A percentile compares a stretch with the other conserved stretches of the same genome.
Evolutionary conservation across 2,113 vertebrate species (phyloP).

Genomic region (Puma concolor): DNA sequence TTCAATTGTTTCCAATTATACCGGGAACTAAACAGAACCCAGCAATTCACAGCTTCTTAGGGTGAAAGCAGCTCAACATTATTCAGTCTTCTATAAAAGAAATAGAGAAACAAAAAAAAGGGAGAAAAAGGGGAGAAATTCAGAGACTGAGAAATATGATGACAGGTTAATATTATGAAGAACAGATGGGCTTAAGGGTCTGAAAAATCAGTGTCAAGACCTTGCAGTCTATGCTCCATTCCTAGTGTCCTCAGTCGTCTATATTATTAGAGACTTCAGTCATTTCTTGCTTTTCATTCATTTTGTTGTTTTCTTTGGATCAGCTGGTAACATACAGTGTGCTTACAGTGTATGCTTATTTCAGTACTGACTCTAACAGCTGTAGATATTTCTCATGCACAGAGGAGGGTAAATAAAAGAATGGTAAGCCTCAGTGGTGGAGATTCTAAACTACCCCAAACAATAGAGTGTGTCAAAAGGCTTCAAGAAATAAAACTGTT

Average conservation of each 20-base stretch:
- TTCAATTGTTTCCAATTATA: conserved; percentile 85
- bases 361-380: conserved; percentile 78
- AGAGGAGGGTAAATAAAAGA: conserved; percentile 78
- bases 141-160: conserved; percentile 70
- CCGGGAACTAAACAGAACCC: conserved; percentile 84
- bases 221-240: conserved; percentile 62
- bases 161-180: conserved; percentile 81
- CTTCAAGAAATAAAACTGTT: conserved; percentile 76
- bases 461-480: conserved; percentile 77
- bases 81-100: conserved; percentile 80
- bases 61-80: conserved; percentile 79
- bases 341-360: conserved; percentile 76
- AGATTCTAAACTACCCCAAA: conserved; percentile 79
- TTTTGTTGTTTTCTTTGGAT: conserved; percentile 81
- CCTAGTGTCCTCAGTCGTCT: conserved; percentile 63
- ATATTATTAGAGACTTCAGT: conserved; percentile 67
- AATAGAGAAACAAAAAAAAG: conserved; percentile 69
- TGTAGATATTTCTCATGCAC: conserved; percentile 78
- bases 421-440: conserved; percentile 73
- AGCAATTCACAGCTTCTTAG: conserved; percentile 81
- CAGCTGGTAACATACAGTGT: conserved; percentile 77
- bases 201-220: conserved; percentile 71
- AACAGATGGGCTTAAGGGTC: conserved; percentile 68
- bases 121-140: conserved; percentile 66
- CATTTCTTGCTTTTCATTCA: conserved; percentile 79